These are phyloP conservation scores for Ypsolopha scabrella DNA, from an alignment of 2,888 invertebrate genomes.

Conservation along the genomic window DNA sequence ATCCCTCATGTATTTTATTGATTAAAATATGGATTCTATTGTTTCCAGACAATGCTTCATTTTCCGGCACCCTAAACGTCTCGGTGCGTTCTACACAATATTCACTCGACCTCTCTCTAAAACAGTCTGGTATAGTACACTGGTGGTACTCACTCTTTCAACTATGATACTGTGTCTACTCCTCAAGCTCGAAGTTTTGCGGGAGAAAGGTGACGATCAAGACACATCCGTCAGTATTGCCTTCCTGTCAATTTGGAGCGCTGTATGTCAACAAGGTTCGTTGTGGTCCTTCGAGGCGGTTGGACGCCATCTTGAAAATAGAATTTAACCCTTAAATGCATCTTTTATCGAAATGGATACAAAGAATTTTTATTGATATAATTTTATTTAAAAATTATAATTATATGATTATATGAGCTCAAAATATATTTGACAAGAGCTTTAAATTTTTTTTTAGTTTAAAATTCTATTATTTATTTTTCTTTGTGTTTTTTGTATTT, in stretches of 20 bases:
- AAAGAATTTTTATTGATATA: too few relatives aligned
- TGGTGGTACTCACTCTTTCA: constrained; percentile 34
- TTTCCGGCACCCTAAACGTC: constrained; percentile 75
- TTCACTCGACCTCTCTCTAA: constrained; percentile 73
- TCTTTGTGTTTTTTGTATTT: too few relatives aligned
- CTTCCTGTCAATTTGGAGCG: constrained; percentile 50
- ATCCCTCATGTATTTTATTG: too few relatives aligned
- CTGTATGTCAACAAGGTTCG: constrained; percentile 60
- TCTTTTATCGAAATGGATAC: too few relatives aligned
- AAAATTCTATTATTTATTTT: too few relatives aligned
- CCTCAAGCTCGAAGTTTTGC: constrained; percentile 22
- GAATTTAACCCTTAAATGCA: too few relatives aligned
- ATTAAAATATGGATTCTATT: too few relatives aligned
- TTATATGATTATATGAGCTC: too few relatives aligned
- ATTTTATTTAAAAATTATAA: too few relatives aligned
- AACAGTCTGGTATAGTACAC: constrained; percentile 68
- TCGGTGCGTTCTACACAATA: constrained; percentile 69
- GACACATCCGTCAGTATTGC: constrained; percentile 57
- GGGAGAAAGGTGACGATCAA: constrained; percentile 16
- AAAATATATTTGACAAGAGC: too few relatives aligned
- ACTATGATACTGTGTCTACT: constrained; percentile 25
- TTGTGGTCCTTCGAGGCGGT: neutral
- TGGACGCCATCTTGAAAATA: too few relatives aligned
- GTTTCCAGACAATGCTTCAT: constrained; percentile 72
- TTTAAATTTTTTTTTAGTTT: too few relatives aligned